A percentile compares a stretch with the other conserved stretches of the same genome.
phyloP scores from a whole-genome alignment of 2,888 invertebrate species.

The Pseudococcus jackbeardsleyi region DNA sequence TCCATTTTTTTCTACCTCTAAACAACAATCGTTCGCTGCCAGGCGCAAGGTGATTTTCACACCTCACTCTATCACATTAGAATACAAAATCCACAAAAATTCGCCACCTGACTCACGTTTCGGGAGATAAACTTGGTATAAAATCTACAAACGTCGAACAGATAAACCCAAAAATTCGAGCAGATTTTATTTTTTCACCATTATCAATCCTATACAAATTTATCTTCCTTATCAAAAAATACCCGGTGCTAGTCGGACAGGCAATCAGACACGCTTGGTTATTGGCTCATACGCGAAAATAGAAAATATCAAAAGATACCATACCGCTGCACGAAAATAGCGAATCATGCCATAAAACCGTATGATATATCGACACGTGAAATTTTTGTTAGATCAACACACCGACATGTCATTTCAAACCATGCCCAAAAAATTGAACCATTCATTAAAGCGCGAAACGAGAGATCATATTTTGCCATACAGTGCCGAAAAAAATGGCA shows the following conservation, averaged over 20 bases:
- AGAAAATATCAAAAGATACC: neutral
- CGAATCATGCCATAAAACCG: neutral
- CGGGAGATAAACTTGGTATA: too few relatives aligned
- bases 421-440: neutral
- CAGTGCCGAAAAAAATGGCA: neutral
- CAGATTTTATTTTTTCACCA: neutral
- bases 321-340: neutral
- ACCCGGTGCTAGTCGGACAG: neutral
- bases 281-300: neutral
- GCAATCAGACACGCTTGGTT: neutral
- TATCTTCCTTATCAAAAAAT: neutral
- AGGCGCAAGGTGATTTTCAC: too few relatives aligned
- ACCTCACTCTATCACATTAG: too few relatives aligned
- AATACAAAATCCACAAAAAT: too few relatives aligned
- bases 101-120: too few relatives aligned
- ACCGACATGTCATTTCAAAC: neutral
- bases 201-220: too few relatives aligned
- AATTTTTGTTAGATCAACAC: neutral
- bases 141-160: neutral
- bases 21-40: too few relatives aligned
- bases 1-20: too few relatives aligned
- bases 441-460: neutral
- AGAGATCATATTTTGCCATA: neutral
- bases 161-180: neutral
- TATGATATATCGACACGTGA: neutral